phyloP scores from a whole-genome alignment of 2,113 vertebrate species.

The Barnardius zonarius region DNA sequence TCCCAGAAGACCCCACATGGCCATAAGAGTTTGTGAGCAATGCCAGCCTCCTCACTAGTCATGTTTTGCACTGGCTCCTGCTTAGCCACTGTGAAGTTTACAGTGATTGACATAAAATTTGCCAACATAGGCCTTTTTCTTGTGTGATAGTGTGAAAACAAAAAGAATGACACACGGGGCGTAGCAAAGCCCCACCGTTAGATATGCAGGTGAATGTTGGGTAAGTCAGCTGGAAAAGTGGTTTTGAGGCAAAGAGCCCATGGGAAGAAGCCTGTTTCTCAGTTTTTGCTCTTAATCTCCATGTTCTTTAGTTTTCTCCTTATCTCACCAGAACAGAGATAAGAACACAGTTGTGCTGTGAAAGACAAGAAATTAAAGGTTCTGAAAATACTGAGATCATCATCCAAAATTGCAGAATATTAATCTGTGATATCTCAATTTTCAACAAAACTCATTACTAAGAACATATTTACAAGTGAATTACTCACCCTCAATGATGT shows the following conservation, averaged over 20 bases:
- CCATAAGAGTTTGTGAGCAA: neutral
- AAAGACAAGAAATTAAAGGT: neutral
- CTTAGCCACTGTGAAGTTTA: neutral
- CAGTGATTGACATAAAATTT: neutral
- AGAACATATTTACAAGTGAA: neutral
- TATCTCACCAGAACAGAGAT: neutral
- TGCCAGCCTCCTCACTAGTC: neutral
- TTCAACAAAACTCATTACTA: neutral
- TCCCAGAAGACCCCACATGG: neutral
- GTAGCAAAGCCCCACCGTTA: accelerated
- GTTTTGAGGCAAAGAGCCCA: neutral
- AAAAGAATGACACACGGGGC: neutral
- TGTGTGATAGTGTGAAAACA: neutral
- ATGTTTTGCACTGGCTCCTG: neutral
- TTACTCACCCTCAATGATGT: neutral
- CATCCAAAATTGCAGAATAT: neutral
- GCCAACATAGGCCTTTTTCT: neutral
- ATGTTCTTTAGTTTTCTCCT: neutral
- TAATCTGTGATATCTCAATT: neutral
- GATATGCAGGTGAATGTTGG: neutral
- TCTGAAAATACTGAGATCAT: neutral
- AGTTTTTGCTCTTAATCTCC: neutral
- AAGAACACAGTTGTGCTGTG: neutral
- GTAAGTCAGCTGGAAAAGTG: neutral
- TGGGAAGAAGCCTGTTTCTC: neutral